Evolutionary conservation across 2,888 invertebrate species (phyloP), one percentile per base, ranked within the genome.

Genomic region (Dichetophora obliterata): DNA sequence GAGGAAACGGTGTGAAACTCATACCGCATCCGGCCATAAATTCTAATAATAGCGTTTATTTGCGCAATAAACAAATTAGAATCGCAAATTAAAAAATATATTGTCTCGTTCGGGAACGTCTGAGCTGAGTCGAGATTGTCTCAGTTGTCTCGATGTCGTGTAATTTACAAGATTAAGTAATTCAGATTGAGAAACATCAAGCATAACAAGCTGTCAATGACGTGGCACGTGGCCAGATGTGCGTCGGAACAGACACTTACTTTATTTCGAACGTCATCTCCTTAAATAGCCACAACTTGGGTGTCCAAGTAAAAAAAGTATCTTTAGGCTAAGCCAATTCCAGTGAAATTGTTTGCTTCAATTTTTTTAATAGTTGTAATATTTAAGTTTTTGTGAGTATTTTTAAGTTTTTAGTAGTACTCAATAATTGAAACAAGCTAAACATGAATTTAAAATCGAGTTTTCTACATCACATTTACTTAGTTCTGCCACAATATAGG

Each of bases 11-110:
- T 63, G 50, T 43, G 61, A 73, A 24, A 63, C 50, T 61, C 61
- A n/a, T 22, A 50, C 31, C 16, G 54, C 75, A 75, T 68, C 68
- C 69, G 76, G 65, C 34, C 72, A 73, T 76, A 76, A 76, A 76
- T 76, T 73, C 57, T 72, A 76, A 76, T 76, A 72, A 72, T 59
- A 57, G 68, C 66, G 37, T 57, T 76, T 37, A 72, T 73, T 76
- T 24, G 72, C 72, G 66, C 57, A 72, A 73, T 76, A 76, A 76
- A 73, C 72, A 72, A 72, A 73, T 76, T 73, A 73, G 68, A 61
- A 76, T 76, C 70, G 66, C 75, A 76, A 76, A 76, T 76, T 63
- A 76, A 66, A 50, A 66, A 71, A 73, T 48, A 27, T 59, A 24
- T 59, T 59, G 48, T 73, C 48, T 73, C n/a, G n/a, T 27, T 8